A percentile compares a stretch with the other conserved stretches of the same genome.
These are phyloP conservation scores for Eueides isabella DNA, from an alignment of 1,140 invertebrate genomes.

Conservation along the genomic window DNA sequence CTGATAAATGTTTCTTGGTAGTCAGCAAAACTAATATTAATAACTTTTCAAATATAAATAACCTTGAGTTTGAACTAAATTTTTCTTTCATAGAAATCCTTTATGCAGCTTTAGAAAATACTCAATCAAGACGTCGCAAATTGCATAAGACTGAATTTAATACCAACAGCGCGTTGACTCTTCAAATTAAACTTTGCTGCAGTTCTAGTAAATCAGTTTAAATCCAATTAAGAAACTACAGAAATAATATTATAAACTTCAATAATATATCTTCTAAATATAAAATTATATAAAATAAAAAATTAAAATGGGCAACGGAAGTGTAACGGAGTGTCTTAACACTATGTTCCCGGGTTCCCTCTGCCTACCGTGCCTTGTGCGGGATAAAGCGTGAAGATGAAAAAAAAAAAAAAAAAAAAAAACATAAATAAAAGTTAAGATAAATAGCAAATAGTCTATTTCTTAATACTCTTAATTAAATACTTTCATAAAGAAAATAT, in stretches of 20 bases:
- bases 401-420: no score
- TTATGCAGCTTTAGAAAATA: slow-evolving; percentile 25
- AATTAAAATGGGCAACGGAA: no score
- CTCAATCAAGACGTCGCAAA: slow-evolving; percentile 43
- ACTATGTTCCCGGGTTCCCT: no score
- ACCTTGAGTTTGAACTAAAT: not conserved
- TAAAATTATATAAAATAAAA: no score
- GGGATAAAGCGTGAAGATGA: no score
- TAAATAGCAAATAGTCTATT: no score
- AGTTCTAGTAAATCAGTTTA: slow-evolving; percentile 31
- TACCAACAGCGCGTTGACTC: slow-evolving; percentile 32
- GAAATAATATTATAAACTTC: slow-evolving; percentile 17
- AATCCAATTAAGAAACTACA: slow-evolving; percentile 28
- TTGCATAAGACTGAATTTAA: slow-evolving; percentile 40
- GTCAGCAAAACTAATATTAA: not conserved
- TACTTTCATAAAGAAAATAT: no score
- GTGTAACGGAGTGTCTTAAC: no score
- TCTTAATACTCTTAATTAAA: no score
- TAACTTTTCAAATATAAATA: not conserved
- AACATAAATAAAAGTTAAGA: no score
- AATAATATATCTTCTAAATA: not conserved
- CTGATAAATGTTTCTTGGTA: no score
- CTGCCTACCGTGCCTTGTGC: no score
- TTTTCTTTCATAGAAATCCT: not conserved
- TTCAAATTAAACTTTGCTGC: slow-evolving; percentile 36